phyloP scores from a whole-genome alignment of 64 coral and sea anemone genomes.

The Orbicella faveolata region DNA sequence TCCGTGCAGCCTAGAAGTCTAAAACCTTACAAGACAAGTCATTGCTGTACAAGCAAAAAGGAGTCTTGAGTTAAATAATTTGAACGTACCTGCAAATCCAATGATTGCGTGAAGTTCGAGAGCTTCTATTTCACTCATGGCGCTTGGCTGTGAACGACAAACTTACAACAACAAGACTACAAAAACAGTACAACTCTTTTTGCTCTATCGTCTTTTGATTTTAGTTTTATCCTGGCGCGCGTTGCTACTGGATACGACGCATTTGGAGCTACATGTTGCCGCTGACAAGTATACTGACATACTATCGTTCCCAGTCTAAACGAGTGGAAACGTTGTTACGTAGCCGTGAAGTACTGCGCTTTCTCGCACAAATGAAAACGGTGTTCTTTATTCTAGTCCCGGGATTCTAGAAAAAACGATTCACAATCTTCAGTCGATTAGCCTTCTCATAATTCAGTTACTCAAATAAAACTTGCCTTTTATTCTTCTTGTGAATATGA shows the following conservation, averaged over 20 bases:
- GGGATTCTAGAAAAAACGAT: no score
- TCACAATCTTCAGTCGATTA: no score
- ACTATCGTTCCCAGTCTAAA: no score
- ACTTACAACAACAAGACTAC: not conserved
- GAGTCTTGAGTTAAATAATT: not conserved
- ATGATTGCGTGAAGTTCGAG: slow-evolving; percentile 86
- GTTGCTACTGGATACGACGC: slow-evolving; percentile 46
- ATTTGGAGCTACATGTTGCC: not conserved
- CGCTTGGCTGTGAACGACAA: not conserved
- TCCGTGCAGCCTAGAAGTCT: not conserved
- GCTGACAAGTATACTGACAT: not conserved
- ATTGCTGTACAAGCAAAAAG: not conserved
- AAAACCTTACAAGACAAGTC: no score
- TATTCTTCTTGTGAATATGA: no score
- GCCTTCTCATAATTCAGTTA: no score
- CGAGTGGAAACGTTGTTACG: no score
- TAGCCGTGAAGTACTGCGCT: not conserved
- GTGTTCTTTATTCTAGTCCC: no score
- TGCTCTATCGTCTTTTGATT: no score
- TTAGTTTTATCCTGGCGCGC: not conserved
- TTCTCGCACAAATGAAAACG: not conserved
- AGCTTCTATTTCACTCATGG: slow-evolving; percentile 61
- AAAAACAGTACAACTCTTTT: not conserved
- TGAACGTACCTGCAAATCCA: slow-evolving; percentile 88
- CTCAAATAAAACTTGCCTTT: no score